Evolutionary conservation across 1,140 invertebrate species (phyloP).

Genomic region (Tribolium madens): DNA sequence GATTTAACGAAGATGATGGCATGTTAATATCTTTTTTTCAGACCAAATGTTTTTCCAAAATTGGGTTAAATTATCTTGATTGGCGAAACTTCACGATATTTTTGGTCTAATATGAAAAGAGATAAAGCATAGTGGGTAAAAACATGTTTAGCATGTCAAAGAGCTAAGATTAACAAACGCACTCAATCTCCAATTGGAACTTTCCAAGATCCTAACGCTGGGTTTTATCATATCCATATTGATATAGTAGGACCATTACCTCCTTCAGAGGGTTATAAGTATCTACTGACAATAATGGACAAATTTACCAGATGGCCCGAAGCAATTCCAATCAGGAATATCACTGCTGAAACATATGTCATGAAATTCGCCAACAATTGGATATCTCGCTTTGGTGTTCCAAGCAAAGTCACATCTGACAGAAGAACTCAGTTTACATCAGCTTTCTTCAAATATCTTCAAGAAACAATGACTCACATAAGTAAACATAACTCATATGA

Average conservation of each 20-base stretch:
- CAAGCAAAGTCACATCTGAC: too few species aligned
- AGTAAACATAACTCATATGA: too few species aligned
- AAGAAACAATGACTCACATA: too few species aligned
- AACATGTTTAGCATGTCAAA: neutral
- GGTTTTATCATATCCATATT: constrained; percentile 57
- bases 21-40: too few species aligned
- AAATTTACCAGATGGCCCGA: constrained; percentile 66
- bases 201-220: constrained; percentile 47
- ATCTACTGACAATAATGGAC: constrained; percentile 65
- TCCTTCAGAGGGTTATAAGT: constrained; percentile 57
- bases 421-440: too few species aligned
- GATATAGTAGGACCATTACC: constrained; percentile 62
- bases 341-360: constrained; percentile 56
- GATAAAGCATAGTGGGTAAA: neutral
- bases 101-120: constrained; percentile 2
- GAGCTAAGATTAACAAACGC: neutral
- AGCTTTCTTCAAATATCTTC: too few species aligned
- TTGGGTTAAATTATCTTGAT: too few species aligned
- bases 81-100: too few species aligned
- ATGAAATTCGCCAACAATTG: too few species aligned
- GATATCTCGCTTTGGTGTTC: too few species aligned
- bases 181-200: constrained; percentile 43
- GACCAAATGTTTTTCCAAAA: too few species aligned
- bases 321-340: constrained; percentile 61
- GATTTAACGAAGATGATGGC: too few species aligned